Conservation (phyloP, 2,888 invertebrate species). For the Papilio protenor region DNA sequence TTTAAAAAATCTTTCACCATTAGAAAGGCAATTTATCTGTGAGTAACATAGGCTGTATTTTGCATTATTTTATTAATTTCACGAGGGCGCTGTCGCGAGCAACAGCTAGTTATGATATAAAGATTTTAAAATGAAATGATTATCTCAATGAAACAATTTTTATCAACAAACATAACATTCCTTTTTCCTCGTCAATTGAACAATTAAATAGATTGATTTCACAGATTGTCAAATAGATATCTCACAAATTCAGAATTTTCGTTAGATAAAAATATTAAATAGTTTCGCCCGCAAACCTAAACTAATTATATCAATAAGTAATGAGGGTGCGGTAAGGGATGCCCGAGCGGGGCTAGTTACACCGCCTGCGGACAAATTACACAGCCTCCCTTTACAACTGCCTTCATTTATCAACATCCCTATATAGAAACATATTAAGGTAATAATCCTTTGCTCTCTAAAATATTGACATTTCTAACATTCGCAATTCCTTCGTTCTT, state of each 20-base stretch:
- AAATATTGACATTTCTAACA: slow-evolving; percentile 1
- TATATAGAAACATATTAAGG: slow-evolving; percentile 10
- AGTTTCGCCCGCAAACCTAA: slow-evolving; percentile 11
- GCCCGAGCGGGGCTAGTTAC: slow-evolving; percentile 28
- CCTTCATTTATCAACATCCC: slow-evolving; percentile 33
- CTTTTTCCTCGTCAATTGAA: no score
- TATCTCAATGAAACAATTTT: no score
- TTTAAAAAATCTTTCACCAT: no score
- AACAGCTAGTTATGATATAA: no score
- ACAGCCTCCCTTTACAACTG: slow-evolving; percentile 12
- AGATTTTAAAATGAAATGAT: no score
- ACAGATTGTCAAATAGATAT: no score
- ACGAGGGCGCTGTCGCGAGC: no score
- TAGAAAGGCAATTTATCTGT: no score
- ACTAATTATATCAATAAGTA: slow-evolving; percentile 40
- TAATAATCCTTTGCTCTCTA: slow-evolving; percentile 4
- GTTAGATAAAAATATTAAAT: slow-evolving; percentile 23
- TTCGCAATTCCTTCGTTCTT: background rate
- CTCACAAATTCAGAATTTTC: background rate
- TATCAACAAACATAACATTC: no score
- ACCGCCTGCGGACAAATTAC: slow-evolving; percentile 30
- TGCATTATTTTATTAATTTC: no score
- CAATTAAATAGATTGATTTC: no score
- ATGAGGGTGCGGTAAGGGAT: slow-evolving; percentile 21
- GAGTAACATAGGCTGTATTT: no score